phyloP scores from a whole-genome alignment of 1,140 invertebrate genomes.

The Apis cerana region DNA sequence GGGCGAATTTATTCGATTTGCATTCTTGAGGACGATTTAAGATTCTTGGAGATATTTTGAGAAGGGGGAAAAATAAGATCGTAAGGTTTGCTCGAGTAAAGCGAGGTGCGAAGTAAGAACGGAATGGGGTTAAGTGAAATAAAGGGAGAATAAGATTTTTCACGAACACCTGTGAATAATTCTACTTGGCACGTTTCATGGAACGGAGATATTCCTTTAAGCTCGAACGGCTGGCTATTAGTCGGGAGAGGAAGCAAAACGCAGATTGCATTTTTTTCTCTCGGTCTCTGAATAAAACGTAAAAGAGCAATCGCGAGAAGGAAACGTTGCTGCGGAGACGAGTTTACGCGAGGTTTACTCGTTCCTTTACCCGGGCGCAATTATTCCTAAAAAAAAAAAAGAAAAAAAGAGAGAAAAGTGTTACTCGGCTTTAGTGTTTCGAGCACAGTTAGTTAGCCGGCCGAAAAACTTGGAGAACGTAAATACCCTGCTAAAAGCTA shows the following conservation, averaged over 20 bases:
- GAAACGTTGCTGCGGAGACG: background rate
- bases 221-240: slow-evolving; percentile 4
- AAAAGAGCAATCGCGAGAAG: background rate
- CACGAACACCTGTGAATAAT: slow-evolving; percentile 4
- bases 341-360: slow-evolving; percentile 10
- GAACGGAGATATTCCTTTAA: slow-evolving; percentile 1
- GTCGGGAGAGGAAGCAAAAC: background rate
- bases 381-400: background rate
- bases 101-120: background rate
- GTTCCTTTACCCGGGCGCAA: background rate
- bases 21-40: background rate
- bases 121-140: background rate
- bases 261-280: slow-evolving; percentile 13
- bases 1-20: background rate
- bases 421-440: background rate
- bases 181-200: background rate
- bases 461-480: background rate
- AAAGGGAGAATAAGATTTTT: slow-evolving; percentile 10
- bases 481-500: background rate
- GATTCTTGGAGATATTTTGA: background rate
- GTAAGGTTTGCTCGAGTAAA: background rate
- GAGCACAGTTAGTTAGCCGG: background rate
- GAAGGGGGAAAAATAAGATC: background rate
- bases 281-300: background rate
- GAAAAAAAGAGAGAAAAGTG: background rate